Evolutionary conservation across 2,797 vertebrate species (phyloP).

Genomic region (Argyrosomus regius): DNA sequence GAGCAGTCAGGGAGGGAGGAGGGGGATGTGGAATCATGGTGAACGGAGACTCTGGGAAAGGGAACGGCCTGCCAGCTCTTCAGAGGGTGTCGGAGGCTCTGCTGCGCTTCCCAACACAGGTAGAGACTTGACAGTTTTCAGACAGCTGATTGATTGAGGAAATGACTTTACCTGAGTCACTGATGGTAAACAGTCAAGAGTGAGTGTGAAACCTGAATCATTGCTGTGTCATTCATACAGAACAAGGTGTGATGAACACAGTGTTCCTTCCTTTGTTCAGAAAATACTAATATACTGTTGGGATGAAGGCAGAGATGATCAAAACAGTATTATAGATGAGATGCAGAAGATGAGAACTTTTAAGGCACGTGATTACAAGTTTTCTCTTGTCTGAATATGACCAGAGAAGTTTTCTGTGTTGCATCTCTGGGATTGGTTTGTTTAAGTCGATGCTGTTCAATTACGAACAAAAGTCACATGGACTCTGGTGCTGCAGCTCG

Average conservation of each 20-base stretch:
- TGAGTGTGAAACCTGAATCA: slow-evolving; percentile 14
- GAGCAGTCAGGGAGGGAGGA: slow-evolving; percentile 30
- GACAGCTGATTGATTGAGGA: not conserved
- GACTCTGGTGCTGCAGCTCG: not conserved
- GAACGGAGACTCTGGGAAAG: slow-evolving; percentile 70
- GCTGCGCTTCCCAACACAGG: slow-evolving; percentile 90
- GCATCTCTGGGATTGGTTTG: not conserved
- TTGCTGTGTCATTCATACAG: not conserved
- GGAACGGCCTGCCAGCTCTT: slow-evolving; percentile 79
- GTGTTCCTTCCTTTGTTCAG: not conserved
- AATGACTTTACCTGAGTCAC: slow-evolving; percentile 32
- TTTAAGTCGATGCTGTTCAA: not conserved
- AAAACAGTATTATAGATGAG: not conserved
- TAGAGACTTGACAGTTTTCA: slow-evolving; percentile 57
- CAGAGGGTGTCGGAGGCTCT: slow-evolving; percentile 89
- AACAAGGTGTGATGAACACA: slow-evolving; percentile 8
- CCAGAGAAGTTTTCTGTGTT: not conserved
- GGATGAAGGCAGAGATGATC: not conserved
- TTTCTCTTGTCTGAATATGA: not conserved
- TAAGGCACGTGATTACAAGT: not conserved
- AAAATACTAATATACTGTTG: not conserved
- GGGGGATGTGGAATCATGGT: slow-evolving; percentile 50
- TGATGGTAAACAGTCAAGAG: not conserved
- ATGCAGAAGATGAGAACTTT: not conserved
- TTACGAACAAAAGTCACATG: not conserved